These are phyloP conservation scores for Cremastinae sp. DNA, from an alignment of 2,888 invertebrate genomes.

Conservation along the genomic window DNA sequence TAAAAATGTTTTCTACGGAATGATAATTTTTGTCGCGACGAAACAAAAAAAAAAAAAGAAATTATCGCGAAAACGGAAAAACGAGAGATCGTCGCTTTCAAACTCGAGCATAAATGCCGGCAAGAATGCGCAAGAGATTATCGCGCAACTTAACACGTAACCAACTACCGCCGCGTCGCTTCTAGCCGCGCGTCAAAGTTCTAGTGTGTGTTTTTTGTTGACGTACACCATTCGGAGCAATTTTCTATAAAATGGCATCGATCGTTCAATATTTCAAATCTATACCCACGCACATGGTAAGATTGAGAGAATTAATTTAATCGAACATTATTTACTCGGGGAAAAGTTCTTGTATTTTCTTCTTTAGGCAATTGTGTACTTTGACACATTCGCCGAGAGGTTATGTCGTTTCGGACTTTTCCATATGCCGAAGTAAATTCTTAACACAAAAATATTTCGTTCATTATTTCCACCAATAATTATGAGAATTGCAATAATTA, in stretches of 20 bases:
- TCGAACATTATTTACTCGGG: neutral
- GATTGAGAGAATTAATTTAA: neutral
- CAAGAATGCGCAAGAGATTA: no score
- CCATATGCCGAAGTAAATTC: constrained; percentile 34
- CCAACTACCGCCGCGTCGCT: constrained; percentile 14
- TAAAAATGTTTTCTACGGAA: no score
- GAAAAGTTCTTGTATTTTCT: neutral
- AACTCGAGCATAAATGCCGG: no score
- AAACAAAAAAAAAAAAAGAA: no score
- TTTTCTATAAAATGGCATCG: constrained; percentile 69
- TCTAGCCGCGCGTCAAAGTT: no score
- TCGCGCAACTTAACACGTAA: no score
- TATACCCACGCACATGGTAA: constrained; percentile 77
- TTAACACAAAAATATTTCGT: neutral
- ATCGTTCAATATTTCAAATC: constrained; percentile 74
- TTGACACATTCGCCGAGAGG: constrained; percentile 8
- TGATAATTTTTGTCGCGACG: no score
- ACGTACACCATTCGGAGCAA: constrained; percentile 33
- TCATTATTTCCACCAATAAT: neutral
- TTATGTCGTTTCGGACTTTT: constrained; percentile 49
- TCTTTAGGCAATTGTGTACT: neutral
- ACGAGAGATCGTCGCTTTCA: no score
- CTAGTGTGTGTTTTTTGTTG: constrained; percentile 19
- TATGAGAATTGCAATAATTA: neutral
- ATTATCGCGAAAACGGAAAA: no score